Evolutionary conservation across 2,797 vertebrate genomes (phyloP), one percentile per base, ranked within the genome.

Genomic region (Oreonectes daqikongensis): DNA sequence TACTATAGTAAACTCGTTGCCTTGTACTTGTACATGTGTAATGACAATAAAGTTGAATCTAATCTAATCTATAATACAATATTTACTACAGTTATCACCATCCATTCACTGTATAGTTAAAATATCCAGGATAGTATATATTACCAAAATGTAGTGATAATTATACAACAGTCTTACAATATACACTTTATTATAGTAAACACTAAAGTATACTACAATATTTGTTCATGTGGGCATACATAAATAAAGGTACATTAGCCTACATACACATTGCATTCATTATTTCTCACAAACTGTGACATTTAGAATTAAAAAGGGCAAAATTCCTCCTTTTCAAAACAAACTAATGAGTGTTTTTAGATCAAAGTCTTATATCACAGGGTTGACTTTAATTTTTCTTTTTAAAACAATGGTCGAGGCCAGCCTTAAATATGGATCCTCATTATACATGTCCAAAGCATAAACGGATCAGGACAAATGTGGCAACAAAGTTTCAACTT

Each of bases 401-500:
- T 75, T 46, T 40, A 67, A 80, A 83, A 83, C 75, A 81, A 83
- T 77, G 53, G 32, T 76, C 55, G 26, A 30, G 7, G 7, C 59
- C 17, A 61, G 28, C 30, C 48, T 72, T 73, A 64, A 76, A 67
- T 69, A 81, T 78, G 48, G 69, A 81, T 77, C 78, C 69, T 83
- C 78, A 70, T 83, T 71, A 79, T 70, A 73, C 76, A 83, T 77
- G 75, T 70, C 68, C 75, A 79, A 78, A 68, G 75, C 72, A 73
- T 75, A 78, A 64, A 67, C 71, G 66, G 30, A 72, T 74, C 48
- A 69, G 79, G 81, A 84, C 83, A 81, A 85, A 86, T 68, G 89
- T 65, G 87, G 86, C 88, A 87, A 85, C 88, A 88, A 84, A 87
- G 89, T 87, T 89, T 50, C 78, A 83, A 85, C 87, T 88, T 42